phyloP scores from a whole-genome alignment of 2,797 vertebrate genomes.

The Epinephelus coioides region DNA sequence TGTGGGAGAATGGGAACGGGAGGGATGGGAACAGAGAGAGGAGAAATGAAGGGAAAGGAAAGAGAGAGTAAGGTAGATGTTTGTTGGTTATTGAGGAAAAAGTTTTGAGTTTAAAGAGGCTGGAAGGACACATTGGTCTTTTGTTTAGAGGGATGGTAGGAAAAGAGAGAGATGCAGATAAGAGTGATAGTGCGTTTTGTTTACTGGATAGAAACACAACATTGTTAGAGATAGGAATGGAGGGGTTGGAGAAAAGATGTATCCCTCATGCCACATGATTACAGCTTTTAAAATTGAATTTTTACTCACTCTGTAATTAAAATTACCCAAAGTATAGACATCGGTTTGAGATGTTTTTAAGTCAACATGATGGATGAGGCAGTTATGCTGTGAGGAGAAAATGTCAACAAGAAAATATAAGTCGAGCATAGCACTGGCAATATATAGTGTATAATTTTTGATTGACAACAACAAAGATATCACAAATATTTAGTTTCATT shows the following conservation, averaged over 20 bases:
- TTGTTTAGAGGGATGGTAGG: constrained; percentile 13
- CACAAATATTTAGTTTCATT: background rate
- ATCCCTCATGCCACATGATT: background rate
- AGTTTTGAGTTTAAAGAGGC: constrained; percentile 15
- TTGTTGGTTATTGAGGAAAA: constrained; percentile 17
- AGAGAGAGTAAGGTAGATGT: constrained; percentile 13
- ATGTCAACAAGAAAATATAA: background rate
- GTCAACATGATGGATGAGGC: background rate
- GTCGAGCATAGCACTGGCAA: no score
- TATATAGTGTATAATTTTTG: no score
- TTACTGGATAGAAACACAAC: constrained; percentile 9
- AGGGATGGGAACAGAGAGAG: constrained; percentile 45
- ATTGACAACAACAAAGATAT: background rate
- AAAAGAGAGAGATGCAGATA: background rate
- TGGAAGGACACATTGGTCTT: constrained; percentile 9
- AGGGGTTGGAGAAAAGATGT: background rate
- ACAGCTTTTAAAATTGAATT: constrained; percentile 1
- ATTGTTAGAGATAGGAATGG: background rate
- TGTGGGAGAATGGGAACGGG: constrained; percentile 39
- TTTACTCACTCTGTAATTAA: background rate
- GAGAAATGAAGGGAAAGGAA: constrained; percentile 14
- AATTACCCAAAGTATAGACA: background rate
- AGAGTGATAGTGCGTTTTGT: background rate
- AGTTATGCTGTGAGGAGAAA: background rate
- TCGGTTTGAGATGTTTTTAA: background rate